A percentile compares a stretch with the other conserved stretches of the same genome.
These are phyloP conservation scores for Ernsta delagoae DNA, from an alignment of 2,888 invertebrate species.

Conservation along the genomic window DNA sequence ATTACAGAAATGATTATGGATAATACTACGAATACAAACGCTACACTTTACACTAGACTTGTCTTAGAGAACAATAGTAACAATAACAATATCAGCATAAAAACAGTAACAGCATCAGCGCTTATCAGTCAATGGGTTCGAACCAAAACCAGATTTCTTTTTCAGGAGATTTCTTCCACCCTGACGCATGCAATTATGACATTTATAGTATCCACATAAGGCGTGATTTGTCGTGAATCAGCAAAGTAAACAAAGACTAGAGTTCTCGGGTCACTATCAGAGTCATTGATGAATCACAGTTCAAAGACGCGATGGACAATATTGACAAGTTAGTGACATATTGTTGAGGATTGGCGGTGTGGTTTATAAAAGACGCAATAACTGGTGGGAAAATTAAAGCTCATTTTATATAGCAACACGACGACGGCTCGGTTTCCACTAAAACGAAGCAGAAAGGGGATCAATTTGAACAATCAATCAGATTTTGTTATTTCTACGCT, in stretches of 20 bases:
- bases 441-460: background rate
- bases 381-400: background rate
- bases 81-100: background rate
- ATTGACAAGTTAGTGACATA: constrained; percentile 14
- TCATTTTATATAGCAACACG: background rate
- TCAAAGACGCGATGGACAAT: constrained; percentile 26
- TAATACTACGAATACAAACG: background rate
- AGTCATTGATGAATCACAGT: constrained; percentile 34
- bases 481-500: no score
- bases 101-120: constrained; percentile 9
- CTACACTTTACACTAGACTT: background rate
- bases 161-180: constrained; percentile 4
- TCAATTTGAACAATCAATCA: no score
- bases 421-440: background rate
- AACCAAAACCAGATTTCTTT: constrained; percentile 3
- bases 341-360: constrained; percentile 7
- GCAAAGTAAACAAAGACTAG: constrained; percentile 27
- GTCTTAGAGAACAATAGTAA: background rate
- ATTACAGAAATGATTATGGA: background rate
- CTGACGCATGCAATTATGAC: constrained; percentile 19
- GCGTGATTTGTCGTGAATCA: constrained; percentile 50
- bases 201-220: constrained; percentile 43
- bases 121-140: constrained; percentile 21
- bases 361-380: background rate
- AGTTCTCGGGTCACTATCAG: constrained; percentile 26